Evolutionary conservation across 2,888 invertebrate genomes (phyloP).

Genomic region (Lepidochitona cinerea): DNA sequence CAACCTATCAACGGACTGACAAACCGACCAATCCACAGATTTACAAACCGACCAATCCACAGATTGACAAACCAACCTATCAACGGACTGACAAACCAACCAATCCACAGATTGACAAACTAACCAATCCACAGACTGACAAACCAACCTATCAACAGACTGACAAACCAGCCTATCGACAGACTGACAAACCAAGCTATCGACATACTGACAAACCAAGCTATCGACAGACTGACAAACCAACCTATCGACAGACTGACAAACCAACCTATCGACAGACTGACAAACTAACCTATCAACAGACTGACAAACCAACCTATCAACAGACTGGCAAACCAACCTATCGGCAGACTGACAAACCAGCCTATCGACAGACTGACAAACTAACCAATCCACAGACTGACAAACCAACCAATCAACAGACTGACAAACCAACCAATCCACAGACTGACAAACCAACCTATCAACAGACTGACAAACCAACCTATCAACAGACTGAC

Average conservation of each 20-base stretch:
- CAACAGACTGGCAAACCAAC: not conserved
- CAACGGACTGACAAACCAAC: too few relatives aligned
- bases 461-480: too few relatives aligned
- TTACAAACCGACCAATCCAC: too few relatives aligned
- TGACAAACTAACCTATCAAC: not conserved
- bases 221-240: not conserved
- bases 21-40: too few relatives aligned
- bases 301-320: not conserved
- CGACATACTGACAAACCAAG: not conserved
- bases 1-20: too few relatives aligned
- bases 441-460: not conserved
- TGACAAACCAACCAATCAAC: not conserved
- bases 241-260: not conserved
- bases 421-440: not conserved
- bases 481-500: too few relatives aligned
- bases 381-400: not conserved
- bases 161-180: not conserved
- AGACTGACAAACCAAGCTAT: not conserved
- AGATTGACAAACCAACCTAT: too few relatives aligned
- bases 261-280: not conserved
- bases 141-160: not conserved
- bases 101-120: not conserved
- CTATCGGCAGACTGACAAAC: not conserved
- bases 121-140: not conserved
- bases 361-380: not conserved